A percentile compares a stretch with the other conserved stretches of the same genome.
Conservation (phyloP, 2,888 invertebrate genomes). For the Lagria hirta region DNA sequence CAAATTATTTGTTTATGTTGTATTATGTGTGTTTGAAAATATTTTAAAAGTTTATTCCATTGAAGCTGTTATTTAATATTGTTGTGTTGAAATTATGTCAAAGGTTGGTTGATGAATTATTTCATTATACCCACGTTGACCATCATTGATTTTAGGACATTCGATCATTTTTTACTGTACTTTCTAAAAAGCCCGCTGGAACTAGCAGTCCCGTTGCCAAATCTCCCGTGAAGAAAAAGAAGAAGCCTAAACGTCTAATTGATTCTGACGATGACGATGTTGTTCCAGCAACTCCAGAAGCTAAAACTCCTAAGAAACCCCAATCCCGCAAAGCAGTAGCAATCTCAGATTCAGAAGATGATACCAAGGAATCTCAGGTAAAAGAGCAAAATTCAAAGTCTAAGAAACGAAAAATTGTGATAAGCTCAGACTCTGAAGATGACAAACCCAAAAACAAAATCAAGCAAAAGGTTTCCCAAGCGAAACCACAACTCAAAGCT, state of each 20-base stretch:
- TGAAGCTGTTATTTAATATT: too few relatives aligned
- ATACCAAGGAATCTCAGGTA: too few relatives aligned
- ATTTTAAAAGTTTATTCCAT: too few relatives aligned
- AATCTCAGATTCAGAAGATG: constrained; percentile 41
- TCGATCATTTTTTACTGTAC: constrained; percentile 59
- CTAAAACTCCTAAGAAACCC: constrained; percentile 29
- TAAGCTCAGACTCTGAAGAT: constrained; percentile 41
- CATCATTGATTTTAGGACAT: constrained; percentile 60
- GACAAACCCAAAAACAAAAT: constrained; percentile 36
- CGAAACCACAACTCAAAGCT: constrained; percentile 48
- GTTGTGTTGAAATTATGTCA: too few relatives aligned
- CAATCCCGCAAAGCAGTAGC: constrained; percentile 34
- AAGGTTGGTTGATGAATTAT: constrained; percentile 5
- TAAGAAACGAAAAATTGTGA: constrained; percentile 16
- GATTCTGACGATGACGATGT: constrained; percentile 62
- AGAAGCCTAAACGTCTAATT: constrained; percentile 45
- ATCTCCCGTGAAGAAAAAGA: constrained; percentile 35
- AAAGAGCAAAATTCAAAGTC: too few relatives aligned
- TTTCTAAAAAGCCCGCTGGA: constrained; percentile 44
- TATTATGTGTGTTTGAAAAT: too few relatives aligned
- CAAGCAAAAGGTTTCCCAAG: constrained; percentile 36
- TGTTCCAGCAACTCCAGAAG: constrained; percentile 58
- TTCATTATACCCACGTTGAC: background rate
- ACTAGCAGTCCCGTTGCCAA: constrained; percentile 27
- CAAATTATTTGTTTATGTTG: too few relatives aligned